phyloP scores from a whole-genome alignment of 1,140 invertebrate species.

The Hesperophylax magnus region DNA sequence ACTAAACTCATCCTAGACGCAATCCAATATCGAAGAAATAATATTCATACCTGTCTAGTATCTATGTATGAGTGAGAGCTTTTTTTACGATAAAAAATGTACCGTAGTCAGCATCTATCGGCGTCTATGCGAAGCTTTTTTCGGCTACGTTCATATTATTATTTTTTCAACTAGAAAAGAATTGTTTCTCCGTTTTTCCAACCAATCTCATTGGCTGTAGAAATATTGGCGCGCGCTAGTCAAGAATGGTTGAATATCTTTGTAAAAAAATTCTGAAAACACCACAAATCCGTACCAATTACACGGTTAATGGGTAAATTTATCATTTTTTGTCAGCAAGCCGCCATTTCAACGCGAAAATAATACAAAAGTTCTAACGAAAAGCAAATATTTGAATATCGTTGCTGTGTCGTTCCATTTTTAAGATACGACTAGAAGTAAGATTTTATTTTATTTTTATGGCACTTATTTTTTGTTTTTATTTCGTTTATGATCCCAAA shows the following conservation, averaged over 20 bases:
- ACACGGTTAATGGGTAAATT: constrained; percentile 49
- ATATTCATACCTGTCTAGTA: neutral
- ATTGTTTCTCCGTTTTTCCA: neutral
- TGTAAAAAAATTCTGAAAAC: neutral
- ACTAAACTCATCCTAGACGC: neutral
- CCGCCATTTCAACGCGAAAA: neutral
- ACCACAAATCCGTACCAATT: constrained; percentile 51
- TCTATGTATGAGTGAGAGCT: neutral
- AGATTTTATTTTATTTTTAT: neutral
- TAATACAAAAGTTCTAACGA: constrained; percentile 44
- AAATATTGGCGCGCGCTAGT: neutral
- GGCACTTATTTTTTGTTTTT: too few species aligned
- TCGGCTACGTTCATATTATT: constrained; percentile 6
- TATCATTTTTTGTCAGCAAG: constrained; percentile 35
- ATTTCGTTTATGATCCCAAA: too few species aligned
- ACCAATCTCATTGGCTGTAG: constrained; percentile 3
- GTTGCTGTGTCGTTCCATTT: constrained; percentile 1
- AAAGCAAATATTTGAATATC: constrained; percentile 54
- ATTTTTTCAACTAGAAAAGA: neutral
- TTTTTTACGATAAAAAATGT: constrained; percentile 45
- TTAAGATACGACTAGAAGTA: neutral
- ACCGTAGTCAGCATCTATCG: constrained; percentile 50
- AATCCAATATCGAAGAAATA: neutral
- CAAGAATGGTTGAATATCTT: neutral
- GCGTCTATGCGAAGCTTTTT: constrained; percentile 45